These are phyloP conservation scores for Parnassius apollo DNA, from an alignment of 2,888 invertebrate species.

Conservation along the genomic window DNA sequence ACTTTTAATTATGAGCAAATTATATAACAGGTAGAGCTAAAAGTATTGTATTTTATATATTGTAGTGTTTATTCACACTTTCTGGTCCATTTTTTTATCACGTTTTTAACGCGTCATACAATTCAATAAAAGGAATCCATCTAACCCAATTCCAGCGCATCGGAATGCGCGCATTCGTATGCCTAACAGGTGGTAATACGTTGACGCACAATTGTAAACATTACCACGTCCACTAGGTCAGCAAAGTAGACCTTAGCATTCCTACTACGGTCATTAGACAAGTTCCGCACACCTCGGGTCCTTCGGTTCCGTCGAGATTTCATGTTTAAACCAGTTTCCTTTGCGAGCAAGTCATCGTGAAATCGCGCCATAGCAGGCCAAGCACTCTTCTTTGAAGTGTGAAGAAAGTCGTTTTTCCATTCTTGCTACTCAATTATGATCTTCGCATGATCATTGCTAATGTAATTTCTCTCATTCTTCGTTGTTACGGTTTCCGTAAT, in stretches of 20 bases:
- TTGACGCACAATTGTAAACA: constrained; percentile 25
- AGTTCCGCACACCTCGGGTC: constrained; percentile 48
- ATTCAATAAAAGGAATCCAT: constrained; percentile 4
- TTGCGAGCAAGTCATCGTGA: constrained; percentile 64
- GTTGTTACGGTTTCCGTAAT: neutral
- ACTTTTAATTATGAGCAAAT: no score
- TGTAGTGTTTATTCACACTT: neutral
- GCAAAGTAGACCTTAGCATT: constrained; percentile 63
- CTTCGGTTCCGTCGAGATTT: constrained; percentile 41
- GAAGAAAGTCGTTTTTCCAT: constrained; percentile 38
- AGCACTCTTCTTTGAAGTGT: constrained; percentile 32
- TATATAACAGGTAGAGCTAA: no score
- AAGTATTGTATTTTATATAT: no score
- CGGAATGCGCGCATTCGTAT: constrained; percentile 30
- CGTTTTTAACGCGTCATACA: neutral
- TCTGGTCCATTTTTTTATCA: neutral
- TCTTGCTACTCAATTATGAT: constrained; percentile 31
- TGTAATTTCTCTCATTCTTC: constrained; percentile 9
- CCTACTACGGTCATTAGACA: constrained; percentile 60
- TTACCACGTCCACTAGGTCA: constrained; percentile 44
- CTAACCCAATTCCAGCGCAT: constrained; percentile 16
- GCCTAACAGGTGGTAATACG: constrained; percentile 31
- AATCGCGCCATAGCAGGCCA: constrained; percentile 56
- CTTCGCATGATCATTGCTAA: constrained; percentile 17
- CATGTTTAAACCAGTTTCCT: constrained; percentile 58